Base-by-base conservation (phyloP, 2,113 vertebrate genomes). In the Pluvialis apricaria region DNA sequence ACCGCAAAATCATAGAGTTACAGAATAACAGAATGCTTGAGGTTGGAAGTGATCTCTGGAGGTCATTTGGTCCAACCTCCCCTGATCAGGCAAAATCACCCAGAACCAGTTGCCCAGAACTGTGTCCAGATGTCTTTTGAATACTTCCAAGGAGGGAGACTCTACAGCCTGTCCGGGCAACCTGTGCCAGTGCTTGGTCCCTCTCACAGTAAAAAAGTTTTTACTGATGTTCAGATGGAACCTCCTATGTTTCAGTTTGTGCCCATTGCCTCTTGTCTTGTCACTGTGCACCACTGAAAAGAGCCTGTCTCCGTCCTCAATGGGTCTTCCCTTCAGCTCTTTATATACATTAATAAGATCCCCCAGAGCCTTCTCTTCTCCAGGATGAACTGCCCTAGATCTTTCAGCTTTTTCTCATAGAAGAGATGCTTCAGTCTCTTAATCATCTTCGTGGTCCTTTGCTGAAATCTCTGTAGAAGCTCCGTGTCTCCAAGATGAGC, bases 151-250 rank as follows among this genome's bases (percentile, higher is more conserved):
- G 7, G 20, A 68, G 9, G 36, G 51, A 76, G 14, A 52, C 8
- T 31, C 14, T 32, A 40, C 18, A 45, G 2, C 44, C 2, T 11
- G 18, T 24, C 18, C 45, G 38, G 32, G 5, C 11, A 84, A 13
- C 34, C 4, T 71, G 8, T 85, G 22, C 12, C 49, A 45, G 38
- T 31, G 32, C 2, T 85, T n/a, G 15, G 38, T 55, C 54, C 60
- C 15, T 6, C 7, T 68, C n/a, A 69, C 19, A 78, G 29, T 26
- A 45, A 69, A 88, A 54, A 69, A 31, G 1, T 20, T 6, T 34
- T 73, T 91, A 29, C 32, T 83, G 26, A 42, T 6, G 0, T 58
- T 79, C 24, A 58, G n/a, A 38, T 0, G 0, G 17, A 54, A 72
- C 9, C 11, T 84, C 22, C 44, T 64, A 28, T 40, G 22, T 47